Evolutionary conservation across 2,888 invertebrate genomes (phyloP).

Genomic region (Agrenia bidenticulata): DNA sequence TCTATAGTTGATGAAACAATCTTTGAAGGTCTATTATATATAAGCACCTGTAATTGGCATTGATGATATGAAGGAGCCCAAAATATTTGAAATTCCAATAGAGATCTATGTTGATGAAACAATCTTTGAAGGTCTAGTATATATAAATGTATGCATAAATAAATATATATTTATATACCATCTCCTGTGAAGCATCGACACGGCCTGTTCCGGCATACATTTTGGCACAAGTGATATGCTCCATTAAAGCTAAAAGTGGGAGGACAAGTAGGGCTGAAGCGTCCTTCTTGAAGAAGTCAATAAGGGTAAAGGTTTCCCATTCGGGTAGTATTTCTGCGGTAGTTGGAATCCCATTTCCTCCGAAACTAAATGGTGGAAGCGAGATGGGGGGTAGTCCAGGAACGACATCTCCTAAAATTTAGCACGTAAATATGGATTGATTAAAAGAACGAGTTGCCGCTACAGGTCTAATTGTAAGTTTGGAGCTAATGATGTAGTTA

Average conservation of each 20-base stretch:
- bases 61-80: constrained; percentile 35
- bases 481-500: background rate
- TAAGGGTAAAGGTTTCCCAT: constrained; percentile 61
- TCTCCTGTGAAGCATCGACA: constrained; percentile 46
- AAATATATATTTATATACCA: too few species aligned
- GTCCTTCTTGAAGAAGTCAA: constrained; percentile 73
- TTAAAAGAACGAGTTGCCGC: background rate
- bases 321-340: background rate
- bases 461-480: background rate
- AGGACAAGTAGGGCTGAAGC: constrained; percentile 82
- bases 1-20: too few species aligned
- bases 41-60: constrained; percentile 47
- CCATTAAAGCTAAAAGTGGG: constrained; percentile 82
- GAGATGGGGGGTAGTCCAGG: constrained; percentile 68
- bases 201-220: constrained; percentile 40
- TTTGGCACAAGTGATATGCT: constrained; percentile 71
- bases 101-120: constrained; percentile 39
- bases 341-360: constrained; percentile 24
- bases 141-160: constrained; percentile 34
- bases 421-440: background rate
- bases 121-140: constrained; percentile 19
- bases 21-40: constrained; percentile 25
- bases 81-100: constrained; percentile 41
- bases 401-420: constrained; percentile 68
- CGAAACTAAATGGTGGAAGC: constrained; percentile 65